phyloP scores from a whole-genome alignment of 2,888 invertebrate genomes.

The Caenorhabditis drosophilae region DNA sequence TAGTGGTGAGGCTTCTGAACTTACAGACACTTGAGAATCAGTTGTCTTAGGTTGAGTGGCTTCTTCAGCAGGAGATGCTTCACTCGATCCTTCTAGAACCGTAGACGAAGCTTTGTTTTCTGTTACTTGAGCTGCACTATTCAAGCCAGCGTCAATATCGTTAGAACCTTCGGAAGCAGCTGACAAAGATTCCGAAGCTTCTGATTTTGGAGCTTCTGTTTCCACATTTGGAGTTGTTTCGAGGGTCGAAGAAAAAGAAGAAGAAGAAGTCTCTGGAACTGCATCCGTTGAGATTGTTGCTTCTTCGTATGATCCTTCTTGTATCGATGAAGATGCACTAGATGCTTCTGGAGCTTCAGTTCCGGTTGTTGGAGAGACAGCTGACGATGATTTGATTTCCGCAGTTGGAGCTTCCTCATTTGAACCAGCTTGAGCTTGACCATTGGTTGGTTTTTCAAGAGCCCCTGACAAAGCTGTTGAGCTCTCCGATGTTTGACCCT shows the following conservation, averaged over 20 bases:
- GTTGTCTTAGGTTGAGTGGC: conserved; percentile 6
- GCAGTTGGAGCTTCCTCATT: conserved; percentile 9
- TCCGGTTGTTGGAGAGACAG: conserved; percentile 5
- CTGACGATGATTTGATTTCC: background rate
- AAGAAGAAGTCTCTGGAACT: background rate
- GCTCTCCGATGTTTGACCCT: conserved; percentile 4
- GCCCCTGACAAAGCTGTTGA: conserved; percentile 1
- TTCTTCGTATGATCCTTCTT: background rate
- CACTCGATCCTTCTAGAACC: background rate
- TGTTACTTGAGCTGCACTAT: too few species aligned
- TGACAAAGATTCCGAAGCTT: background rate
- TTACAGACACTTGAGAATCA: background rate
- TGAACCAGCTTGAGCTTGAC: conserved; percentile 9
- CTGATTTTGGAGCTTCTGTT: conserved; percentile 3
- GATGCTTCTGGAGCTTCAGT: background rate
- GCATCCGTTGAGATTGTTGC: background rate
- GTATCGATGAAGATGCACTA: background rate
- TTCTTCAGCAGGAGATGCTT: conserved; percentile 6
- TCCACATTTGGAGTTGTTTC: conserved; percentile 9
- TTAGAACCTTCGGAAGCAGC: background rate
- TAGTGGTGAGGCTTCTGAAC: background rate
- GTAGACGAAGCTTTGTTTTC: background rate
- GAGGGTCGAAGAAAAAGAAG: conserved; percentile 1
- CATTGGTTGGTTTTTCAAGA: conserved; percentile 2
- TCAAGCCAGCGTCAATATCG: too few species aligned